Base-by-base conservation (phyloP, 1,140 invertebrate species). In the Drosophila equinoxialis region DNA sequence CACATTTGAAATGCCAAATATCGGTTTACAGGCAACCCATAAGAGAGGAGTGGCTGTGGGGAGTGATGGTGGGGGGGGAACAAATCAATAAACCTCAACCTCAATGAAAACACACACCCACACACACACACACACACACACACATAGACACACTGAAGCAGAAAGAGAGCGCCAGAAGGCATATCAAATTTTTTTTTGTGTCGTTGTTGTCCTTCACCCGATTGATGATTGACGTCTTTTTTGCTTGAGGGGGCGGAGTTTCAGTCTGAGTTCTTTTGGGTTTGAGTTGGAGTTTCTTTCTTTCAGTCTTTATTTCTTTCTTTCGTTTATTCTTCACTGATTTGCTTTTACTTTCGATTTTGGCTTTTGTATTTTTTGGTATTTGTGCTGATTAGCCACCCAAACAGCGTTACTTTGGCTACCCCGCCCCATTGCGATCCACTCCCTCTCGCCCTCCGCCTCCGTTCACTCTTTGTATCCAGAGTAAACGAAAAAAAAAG, bases 321-420 rank as follows among this genome's bases (percentile, higher is more conserved):
- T 33, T n/a, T 23, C 33, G 55, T 61, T 67, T 37, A 72, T 82
- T 65, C 39, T 74, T 65, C 70, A 79, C 74, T 81, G 81, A 84
- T 81, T 82, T 79, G 83, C 75, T 86, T 87, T 86, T 87, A 83
- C 83, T 89, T 87, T 89, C 83, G 83, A 83, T 87, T 87, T 59
- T 83, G 76, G 80, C 84, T 87, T 87, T 87, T 89, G 83, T 86
- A 82, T 84, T 89, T 78, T 78, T 80, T 68, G 79, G 71, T 74
- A 87, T 87, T 87, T 87, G 79, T 77, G 84, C 80, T 87, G 83
- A 89, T 87, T 87, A 87, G 83, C 84, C 64, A 33, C 33, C 57
- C 33, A 35, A 17, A 17, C 30, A 14, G 17, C 45, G 45, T 51
- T 51, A 51, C 17, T 51, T 51, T 51, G 45, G 45, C 45, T 51